phyloP scores from a whole-genome alignment of 2,797 vertebrate genomes.

The Spatula versicolor region DNA sequence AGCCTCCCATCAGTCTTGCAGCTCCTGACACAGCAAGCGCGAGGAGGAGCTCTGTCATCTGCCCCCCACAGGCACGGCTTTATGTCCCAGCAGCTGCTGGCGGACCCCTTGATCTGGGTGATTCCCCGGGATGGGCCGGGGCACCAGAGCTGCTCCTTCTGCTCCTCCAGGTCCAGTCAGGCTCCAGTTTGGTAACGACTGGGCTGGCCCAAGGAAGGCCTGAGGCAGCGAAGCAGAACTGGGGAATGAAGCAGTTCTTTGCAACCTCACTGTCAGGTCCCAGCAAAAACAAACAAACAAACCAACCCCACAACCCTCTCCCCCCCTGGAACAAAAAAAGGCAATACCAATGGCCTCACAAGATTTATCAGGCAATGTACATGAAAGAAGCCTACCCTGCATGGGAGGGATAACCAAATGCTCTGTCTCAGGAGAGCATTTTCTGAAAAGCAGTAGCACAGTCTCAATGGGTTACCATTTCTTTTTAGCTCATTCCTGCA shows the following conservation, averaged over 20 bases:
- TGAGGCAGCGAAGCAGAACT: background rate
- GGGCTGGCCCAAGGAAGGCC: background rate
- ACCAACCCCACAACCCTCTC: background rate
- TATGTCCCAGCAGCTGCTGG: background rate
- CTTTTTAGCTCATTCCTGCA: background rate
- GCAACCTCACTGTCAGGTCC: too few species aligned
- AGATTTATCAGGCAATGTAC: background rate
- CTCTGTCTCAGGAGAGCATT: background rate
- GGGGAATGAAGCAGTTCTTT: background rate
- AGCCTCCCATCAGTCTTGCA: background rate
- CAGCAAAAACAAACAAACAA: background rate
- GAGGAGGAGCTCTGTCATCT: background rate
- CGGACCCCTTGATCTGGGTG: background rate
- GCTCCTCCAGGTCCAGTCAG: background rate
- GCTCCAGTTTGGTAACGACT: background rate
- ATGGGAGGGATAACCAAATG: background rate
- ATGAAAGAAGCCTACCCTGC: background rate
- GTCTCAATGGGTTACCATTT: background rate
- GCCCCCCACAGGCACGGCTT: background rate
- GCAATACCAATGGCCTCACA: background rate
- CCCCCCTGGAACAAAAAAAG: background rate
- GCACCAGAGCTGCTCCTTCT: background rate
- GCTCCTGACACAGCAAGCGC: background rate
- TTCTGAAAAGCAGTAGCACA: background rate
- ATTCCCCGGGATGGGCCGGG: background rate